These are phyloP conservation scores for Limanda limanda DNA, from an alignment of 2,113 vertebrate species.

Conservation along the genomic window DNA sequence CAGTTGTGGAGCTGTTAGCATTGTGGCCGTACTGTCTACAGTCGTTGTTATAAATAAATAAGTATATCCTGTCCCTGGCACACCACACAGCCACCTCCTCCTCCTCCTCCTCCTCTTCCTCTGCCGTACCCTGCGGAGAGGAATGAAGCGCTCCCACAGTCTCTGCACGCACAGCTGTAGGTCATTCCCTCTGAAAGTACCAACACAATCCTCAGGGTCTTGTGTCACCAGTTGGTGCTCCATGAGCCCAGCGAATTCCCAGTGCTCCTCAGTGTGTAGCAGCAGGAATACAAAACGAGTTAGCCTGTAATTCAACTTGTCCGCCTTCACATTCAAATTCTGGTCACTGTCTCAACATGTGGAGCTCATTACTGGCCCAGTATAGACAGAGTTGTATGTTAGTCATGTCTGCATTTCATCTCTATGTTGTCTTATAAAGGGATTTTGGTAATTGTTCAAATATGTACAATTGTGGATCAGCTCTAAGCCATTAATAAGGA, in stretches of 20 bases:
- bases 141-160: slow-evolving; percentile 31
- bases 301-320: background rate
- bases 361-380: slow-evolving; percentile 1
- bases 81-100: background rate
- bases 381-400: background rate
- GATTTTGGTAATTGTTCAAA: too few relatives aligned
- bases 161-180: slow-evolving; percentile 37
- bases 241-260: slow-evolving; percentile 18
- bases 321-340: background rate
- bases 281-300: background rate
- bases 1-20: background rate
- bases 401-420: too few relatives aligned
- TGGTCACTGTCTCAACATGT: slow-evolving; percentile 3
- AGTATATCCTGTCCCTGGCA: background rate
- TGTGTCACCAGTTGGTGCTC: slow-evolving; percentile 42
- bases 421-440: too few relatives aligned
- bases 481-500: too few relatives aligned
- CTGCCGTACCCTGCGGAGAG: slow-evolving; percentile 1
- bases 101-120: slow-evolving; percentile 1
- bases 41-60: slow-evolving; percentile 1
- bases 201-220: slow-evolving; percentile 14
- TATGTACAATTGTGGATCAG: too few relatives aligned
- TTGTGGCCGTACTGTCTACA: background rate
- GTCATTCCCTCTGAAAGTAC: slow-evolving; percentile 30
- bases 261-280: background rate